Evolutionary conservation across 2,113 vertebrate species (phyloP), one percentile per base, ranked within the genome.

Genomic region (Tragelaphus imberbis): DNA sequence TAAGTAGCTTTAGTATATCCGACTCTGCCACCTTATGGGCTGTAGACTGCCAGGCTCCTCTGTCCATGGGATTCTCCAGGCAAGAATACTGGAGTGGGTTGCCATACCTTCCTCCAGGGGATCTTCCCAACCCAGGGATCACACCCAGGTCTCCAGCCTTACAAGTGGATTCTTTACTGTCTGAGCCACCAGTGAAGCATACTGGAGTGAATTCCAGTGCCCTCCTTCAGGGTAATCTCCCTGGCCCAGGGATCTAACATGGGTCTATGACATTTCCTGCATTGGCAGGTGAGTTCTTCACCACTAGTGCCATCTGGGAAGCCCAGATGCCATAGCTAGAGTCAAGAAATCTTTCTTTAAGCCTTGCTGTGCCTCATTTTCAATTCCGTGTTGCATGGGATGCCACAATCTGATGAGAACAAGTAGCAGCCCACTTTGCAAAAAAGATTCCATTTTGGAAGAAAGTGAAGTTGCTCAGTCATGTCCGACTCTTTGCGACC

Each of bases 271-370:
- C 5, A 13, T 75, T 36, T 40, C n/a, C 68, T 25, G 36, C 68
- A 23, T 0, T 40, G 68, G 68, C 68, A 40, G 19, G 5, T 75
- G n/a, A 75, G 68, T 75, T 40, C 21, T 75, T 25, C 21, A 40
- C 23, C 40, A 44, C 23, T 77, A 44, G 71, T 5, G 0, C 71
- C 40, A 77, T 44, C 40, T 44, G 23, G 40, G 71, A 77, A 77
- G 40, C 71, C 71, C 71, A 77, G 23, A 44, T 77, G 23, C 77
- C 82, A 65, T 61, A 82, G 68, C 53, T 77, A 9, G 80, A 85
- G 59, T 81, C 33, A 84, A 88, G 61, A 33, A 90, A 56, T 90
- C 47, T 15, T 87, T 77, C 40, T 91, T 71, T 47, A 25, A 19
- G 1, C 86, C 33, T 19, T 21, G 11, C 53, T n/a, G 13, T 88